Evolutionary conservation across 2,797 vertebrate genomes (phyloP).

Genomic region (Gadopsis marmoratus): DNA sequence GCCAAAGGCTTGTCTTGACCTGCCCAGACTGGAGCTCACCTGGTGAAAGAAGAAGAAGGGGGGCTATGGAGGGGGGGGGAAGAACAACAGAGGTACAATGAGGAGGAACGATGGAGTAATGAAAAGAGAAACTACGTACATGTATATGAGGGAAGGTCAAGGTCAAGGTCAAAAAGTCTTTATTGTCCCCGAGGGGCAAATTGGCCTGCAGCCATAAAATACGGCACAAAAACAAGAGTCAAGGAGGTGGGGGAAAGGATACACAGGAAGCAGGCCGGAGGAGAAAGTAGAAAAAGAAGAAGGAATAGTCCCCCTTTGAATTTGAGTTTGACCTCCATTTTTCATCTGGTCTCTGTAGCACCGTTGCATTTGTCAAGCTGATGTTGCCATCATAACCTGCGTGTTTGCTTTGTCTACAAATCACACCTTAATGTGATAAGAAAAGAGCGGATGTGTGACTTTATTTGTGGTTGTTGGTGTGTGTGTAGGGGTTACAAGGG

Average conservation of each 20-base stretch:
- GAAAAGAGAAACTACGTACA: conserved; percentile 9
- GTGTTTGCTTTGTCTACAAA: conserved; percentile 76
- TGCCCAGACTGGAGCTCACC: conserved; percentile 60
- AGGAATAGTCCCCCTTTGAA: background rate
- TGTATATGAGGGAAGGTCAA: background rate
- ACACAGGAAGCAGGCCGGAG: background rate
- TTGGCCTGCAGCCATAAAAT: too few species aligned
- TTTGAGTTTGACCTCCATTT: conserved; percentile 22
- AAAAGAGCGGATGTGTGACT: conserved; percentile 63
- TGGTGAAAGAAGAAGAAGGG: conserved; percentile 35
- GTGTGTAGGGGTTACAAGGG: conserved; percentile 36
- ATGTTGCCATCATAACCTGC: conserved; percentile 60
- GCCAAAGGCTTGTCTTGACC: conserved; percentile 73
- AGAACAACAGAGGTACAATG: conserved; percentile 3
- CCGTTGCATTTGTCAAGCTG: conserved; percentile 20
- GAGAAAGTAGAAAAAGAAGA: background rate
- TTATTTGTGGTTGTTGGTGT: conserved; percentile 56
- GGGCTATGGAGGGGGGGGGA: background rate
- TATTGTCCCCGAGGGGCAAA: too few species aligned
- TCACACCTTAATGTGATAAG: conserved; percentile 52
- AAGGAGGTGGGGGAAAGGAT: background rate
- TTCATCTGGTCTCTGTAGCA: conserved; percentile 2
- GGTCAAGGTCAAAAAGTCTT: too few species aligned
- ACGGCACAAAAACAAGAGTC: background rate
- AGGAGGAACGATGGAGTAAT: conserved; percentile 21